Base-by-base conservation (phyloP, 2,113 vertebrate genomes). In the Anthoscopus minutus region DNA sequence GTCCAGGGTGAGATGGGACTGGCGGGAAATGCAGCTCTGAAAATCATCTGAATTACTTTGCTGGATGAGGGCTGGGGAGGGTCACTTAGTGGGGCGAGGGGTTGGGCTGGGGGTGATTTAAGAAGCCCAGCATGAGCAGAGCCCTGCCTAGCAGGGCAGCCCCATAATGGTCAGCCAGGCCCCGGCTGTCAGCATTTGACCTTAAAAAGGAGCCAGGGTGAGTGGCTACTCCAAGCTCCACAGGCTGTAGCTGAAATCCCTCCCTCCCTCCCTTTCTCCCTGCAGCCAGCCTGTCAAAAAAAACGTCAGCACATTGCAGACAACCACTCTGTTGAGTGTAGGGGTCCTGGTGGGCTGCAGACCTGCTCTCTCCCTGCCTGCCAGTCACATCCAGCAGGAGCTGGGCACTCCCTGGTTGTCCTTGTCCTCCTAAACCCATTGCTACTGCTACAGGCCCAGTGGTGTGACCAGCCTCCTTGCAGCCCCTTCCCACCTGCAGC, bases 71-170 rank as follows among this genome's bases (percentile, higher is more conserved):
- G 48, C 80, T 3, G 1, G 8, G 35, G 15, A 7, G 18, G 33
- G 24, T 71, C 50, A 30, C 37, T 84, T 24, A 61, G 24, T 47
- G 54, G 37, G 64, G 40, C 51, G 45, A 38, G 57, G 51, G 47
- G 48, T 35, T 1, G 11, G 15, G 17, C 47, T 85, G 25, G 51
- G 61, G 22, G 18, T 47, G 80, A 25, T 79, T 40, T 74, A 62
- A 66, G 80, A 76, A 82, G 53, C 61, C 6, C 47, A n/a, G n/a
- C 1, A 1, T 3, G 24, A 81, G 60, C 81, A 45, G 85, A 72
- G 64, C 86, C 1, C 2, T 24, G 56, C 1, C 0, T 20, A 19
- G 53, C 1, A 0, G 15, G 11, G 24, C 24, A 35, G n/a, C 33
- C 37, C 60, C 1, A 0, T 5, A 3, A 44, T 28, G 72, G n/a